These are phyloP conservation scores for Augochlorella aurata DNA, from an alignment of 2,888 invertebrate genomes.

Conservation along the genomic window DNA sequence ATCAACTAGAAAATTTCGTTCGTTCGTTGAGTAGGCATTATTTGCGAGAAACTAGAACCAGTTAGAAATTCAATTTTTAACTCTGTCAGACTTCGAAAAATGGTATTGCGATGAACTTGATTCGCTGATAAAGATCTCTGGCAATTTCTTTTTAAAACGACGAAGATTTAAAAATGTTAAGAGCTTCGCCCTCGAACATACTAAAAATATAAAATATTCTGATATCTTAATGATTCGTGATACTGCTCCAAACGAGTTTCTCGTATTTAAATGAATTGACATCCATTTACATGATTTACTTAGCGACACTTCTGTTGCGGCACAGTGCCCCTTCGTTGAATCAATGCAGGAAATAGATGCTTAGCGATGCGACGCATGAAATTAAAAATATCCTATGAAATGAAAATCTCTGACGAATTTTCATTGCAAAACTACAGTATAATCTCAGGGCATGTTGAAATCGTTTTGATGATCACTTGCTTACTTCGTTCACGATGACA, in stretches of 20 bases:
- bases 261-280: not conserved
- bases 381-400: conserved; percentile 14
- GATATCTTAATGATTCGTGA: conserved; percentile 5
- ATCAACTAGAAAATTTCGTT: conserved; percentile 26
- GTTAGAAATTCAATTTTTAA: conserved; percentile 31
- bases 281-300: conserved; percentile 15
- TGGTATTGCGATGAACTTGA: conserved; percentile 27
- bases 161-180: not conserved
- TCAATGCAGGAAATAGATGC: conserved; percentile 7
- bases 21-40: conserved; percentile 15
- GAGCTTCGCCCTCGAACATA: not conserved
- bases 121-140: conserved; percentile 6
- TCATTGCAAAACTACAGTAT: conserved; percentile 17
- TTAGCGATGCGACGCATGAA: not conserved
- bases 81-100: conserved; percentile 25
- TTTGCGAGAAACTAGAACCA: conserved; percentile 21
- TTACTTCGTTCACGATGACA: conserved; percentile 68
- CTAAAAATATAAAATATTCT: conserved; percentile 5
- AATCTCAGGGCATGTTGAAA: conserved; percentile 38
- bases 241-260: not conserved
- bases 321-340: not conserved
- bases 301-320: conserved; percentile 7
- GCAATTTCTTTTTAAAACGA: not conserved
- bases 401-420: conserved; percentile 16
- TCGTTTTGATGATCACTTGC: conserved; percentile 58